Conservation (phyloP, 2,797 vertebrate species). For the Psittacula derbiana region DNA sequence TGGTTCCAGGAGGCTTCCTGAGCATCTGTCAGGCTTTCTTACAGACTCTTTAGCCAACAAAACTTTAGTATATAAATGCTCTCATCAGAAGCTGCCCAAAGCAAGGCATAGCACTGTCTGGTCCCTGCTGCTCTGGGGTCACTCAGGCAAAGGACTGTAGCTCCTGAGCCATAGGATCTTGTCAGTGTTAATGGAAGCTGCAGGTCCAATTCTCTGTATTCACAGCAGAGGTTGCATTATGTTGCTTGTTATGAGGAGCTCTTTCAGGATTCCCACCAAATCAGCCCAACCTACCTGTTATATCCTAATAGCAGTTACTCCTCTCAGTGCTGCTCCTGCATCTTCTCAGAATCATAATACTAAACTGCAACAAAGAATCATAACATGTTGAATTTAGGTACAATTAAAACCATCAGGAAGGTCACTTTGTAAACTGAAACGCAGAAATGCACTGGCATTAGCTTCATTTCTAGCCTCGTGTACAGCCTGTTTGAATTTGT, state of each 20-base stretch:
- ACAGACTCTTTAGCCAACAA: neutral
- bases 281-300: neutral
- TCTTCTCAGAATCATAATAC: neutral
- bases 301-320: neutral
- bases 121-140: neutral
- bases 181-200: neutral
- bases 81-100: neutral
- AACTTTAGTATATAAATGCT: neutral
- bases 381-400: neutral
- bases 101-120: neutral
- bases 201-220: neutral
- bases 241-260: neutral
- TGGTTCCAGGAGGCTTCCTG: neutral
- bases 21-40: neutral
- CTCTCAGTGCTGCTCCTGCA: neutral
- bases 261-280: neutral
- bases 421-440: neutral
- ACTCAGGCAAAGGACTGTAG: neutral
- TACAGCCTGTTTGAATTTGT: neutral
- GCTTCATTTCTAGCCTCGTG: neutral
- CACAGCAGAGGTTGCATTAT: neutral
- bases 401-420: neutral
- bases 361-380: neutral
- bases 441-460: neutral
- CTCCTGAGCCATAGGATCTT: neutral